These are phyloP conservation scores for Ptyas mucosa DNA, from an alignment of 2,113 vertebrate species.

Conservation along the genomic window DNA sequence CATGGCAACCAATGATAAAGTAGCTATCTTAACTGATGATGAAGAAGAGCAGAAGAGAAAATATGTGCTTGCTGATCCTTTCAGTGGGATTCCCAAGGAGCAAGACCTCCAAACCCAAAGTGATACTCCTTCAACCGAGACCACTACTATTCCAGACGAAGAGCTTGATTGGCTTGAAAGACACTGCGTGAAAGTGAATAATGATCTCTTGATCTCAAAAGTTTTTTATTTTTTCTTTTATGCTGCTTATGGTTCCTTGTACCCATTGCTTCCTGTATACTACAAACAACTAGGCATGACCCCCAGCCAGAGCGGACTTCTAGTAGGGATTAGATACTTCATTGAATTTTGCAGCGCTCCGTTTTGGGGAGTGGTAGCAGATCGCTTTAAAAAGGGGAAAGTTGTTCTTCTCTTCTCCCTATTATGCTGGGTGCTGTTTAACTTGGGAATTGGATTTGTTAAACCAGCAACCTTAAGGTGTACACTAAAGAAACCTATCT, in stretches of 20 bases:
- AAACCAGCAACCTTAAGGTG: conserved; percentile 86
- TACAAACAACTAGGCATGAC: conserved; percentile 97
- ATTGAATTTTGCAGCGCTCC: conserved; percentile 99
- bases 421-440: conserved; percentile 94
- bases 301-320: conserved; percentile 86
- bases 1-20: conserved; percentile 91
- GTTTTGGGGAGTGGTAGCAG: conserved; percentile 96
- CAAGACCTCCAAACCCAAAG: conserved; percentile 40
- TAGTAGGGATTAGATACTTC: conserved; percentile 96
- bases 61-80: conserved; percentile 85
- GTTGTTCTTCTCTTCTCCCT: conserved; percentile 90
- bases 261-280: conserved; percentile 90
- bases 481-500: conserved; percentile 63
- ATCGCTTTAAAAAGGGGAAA: conserved; percentile 93
- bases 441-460: conserved; percentile 91
- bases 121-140: conserved; percentile 55
- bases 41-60: conserved; percentile 94
- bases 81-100: conserved; percentile 75
- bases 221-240: conserved; percentile 99
- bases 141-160: conserved; percentile 53
- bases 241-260: conserved; percentile 92
- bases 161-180: conserved; percentile 85
- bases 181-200: conserved; percentile 86
- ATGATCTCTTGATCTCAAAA: conserved; percentile 90
- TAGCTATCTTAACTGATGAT: conserved; percentile 92